These are phyloP conservation scores for Caenorhabditis brenneri DNA, from an alignment of 1,140 invertebrate species.

Conservation along the genomic window DNA sequence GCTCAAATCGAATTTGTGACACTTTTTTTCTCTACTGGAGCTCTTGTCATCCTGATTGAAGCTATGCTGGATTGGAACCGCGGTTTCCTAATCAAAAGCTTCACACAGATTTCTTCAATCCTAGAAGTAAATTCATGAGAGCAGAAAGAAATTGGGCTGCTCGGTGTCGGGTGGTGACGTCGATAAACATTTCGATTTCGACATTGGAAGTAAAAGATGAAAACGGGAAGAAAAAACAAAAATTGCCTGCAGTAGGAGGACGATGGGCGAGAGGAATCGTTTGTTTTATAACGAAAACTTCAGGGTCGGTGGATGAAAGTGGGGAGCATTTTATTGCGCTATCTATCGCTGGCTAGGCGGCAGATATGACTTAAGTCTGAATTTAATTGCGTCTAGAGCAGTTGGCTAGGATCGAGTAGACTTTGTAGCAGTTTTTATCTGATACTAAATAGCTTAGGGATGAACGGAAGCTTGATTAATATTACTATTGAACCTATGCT, in stretches of 20 bases:
- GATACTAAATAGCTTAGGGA: too few relatives aligned
- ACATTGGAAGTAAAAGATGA: slow-evolving; percentile 17
- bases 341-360: background rate
- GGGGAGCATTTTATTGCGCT: slow-evolving; percentile 4
- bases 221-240: slow-evolving; percentile 13
- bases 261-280: background rate
- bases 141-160: background rate
- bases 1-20: slow-evolving; percentile 40
- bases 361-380: slow-evolving; percentile 12
- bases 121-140: slow-evolving; percentile 20
- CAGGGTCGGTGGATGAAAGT: too few relatives aligned
- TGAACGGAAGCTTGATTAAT: too few relatives aligned
- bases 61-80: background rate
- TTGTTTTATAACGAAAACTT: slow-evolving; percentile 1
- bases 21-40: slow-evolving; percentile 27
- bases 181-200: slow-evolving; percentile 42
- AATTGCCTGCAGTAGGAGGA: background rate
- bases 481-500: too few relatives aligned
- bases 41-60: background rate
- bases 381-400: background rate
- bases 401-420: too few relatives aligned
- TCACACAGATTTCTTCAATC: background rate
- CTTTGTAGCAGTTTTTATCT: too few relatives aligned
- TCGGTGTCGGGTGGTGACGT: slow-evolving; percentile 2
- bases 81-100: background rate